Evolutionary conservation across 2,888 invertebrate species (phyloP), one percentile per base, ranked within the genome.

Genomic region (Leptinotarsa peninsularis): DNA sequence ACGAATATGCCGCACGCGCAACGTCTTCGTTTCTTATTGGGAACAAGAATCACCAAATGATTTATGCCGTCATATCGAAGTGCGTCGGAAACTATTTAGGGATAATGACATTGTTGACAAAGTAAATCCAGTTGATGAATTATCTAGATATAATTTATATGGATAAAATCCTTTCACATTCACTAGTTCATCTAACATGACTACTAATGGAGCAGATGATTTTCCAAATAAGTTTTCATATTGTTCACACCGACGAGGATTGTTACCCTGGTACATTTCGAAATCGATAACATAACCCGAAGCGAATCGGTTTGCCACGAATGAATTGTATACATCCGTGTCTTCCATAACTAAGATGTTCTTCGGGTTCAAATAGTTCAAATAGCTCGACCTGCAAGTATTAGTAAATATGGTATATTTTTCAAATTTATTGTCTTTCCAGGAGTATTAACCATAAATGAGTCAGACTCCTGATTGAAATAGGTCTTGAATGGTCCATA

Each of bases 11-110:
- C 76, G 15, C 77, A 79, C 49, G 81, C 81, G 73, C 80, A 82
- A 49, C 80, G 63, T 70, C 79, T 70, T 81, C 79, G 54, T 73
- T 52, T n/a, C 52, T 52, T 77, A 23, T 76, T 71, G 17, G 74
- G 76, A 71, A 71, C 33, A 60, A 60, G 54, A 27, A 58, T 50
- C n/a, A 80, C 67, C 5, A 79, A 71, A 73, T 82, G 81, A 72
- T 80, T 72, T 13, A 71, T 73, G 50, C 76, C 77, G 66, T 81
- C 81, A 43, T 43, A 43, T 82, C 27, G 3, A 54, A 54, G 43
- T 43, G 43, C 10, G 10, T 43, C 43, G 49, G 67, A 74, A 60
- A 79, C 75, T 60, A 43, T 76, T 79, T 54, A 76, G 71, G 15
- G 73, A 72, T 66, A 72, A 17, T 66, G 66, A 54, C 50, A 50